Evolutionary conservation across 30 jellyfish, hydroid and myxozoan species (phyloP).

Genomic region (Turritopsis dohrnii): DNA sequence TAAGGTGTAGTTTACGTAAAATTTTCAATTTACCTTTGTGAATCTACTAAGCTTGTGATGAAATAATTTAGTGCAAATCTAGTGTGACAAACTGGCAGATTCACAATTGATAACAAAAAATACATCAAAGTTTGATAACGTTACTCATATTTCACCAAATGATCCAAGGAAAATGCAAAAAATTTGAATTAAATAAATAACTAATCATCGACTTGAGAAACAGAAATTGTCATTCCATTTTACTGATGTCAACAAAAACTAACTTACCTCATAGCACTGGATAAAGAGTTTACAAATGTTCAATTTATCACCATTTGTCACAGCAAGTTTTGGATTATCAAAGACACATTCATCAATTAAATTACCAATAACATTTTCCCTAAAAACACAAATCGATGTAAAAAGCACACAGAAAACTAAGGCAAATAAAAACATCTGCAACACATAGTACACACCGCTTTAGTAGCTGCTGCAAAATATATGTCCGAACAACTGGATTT

Average conservation of each 20-base stretch:
- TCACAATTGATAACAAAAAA: no score
- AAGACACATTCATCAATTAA: conserved; percentile 23
- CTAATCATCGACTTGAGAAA: no score
- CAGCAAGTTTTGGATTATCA: conserved; percentile 5
- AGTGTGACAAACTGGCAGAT: no score
- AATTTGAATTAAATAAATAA: background rate
- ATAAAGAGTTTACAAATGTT: conserved; percentile 43
- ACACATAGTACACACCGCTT: conserved; percentile 24
- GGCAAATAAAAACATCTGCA: no score
- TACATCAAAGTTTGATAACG: background rate
- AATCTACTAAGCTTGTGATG: no score
- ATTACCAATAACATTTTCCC: conserved; percentile 18
- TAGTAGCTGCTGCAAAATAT: conserved; percentile 55
- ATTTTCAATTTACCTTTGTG: no score
- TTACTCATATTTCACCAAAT: background rate
- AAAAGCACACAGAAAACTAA: no score
- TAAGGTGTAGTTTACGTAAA: no score
- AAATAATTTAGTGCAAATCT: no score
- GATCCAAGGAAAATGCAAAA: background rate
- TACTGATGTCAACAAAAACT: background rate
- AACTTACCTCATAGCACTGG: conserved; percentile 54
- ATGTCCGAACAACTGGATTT: conserved; percentile 66
- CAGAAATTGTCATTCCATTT: no score
- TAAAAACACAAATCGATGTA: background rate
- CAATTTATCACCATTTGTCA: conserved; percentile 27